Base-by-base conservation (phyloP, 1,140 invertebrate genomes). In the Philopotamus ludificatus region DNA sequence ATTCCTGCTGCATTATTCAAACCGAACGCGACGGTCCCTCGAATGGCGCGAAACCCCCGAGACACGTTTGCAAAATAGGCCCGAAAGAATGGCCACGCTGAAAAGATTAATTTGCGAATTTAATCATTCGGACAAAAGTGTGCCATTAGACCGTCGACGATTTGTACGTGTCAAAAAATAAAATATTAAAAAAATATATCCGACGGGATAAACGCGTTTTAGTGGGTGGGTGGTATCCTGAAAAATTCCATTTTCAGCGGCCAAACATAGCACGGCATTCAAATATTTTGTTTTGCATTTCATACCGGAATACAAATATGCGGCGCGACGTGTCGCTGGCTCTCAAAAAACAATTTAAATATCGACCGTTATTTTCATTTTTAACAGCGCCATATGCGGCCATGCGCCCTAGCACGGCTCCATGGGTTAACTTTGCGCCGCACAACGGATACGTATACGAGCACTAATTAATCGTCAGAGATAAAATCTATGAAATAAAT, bases 1-100 rank as follows among this genome's bases (percentile, higher is more conserved):
- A 57, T 57, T 57, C 54, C 15, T 57, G 9, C 28, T 57, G 54
- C 39, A 57, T 57, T 57, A 57, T 57, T 57, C 54, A 57, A 57
- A 57, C 34, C 23, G 21, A 21, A 57, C 20, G 28, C 18, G n/a
- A n/a, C n/a, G n/a, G n/a, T 44, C 20, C 3, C 20, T 44, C n/a
- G 7, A n/a, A 39, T 8, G 7, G 34, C 34, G 34, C 42, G 42
- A n/a, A n/a, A n/a, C n/a, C n/a, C n/a, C n/a, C n/a, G n/a, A n/a
- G n/a, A n/a, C n/a, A n/a, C n/a, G n/a, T n/a, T 34, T 34, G 4
- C 28, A 34, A 7, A 34, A 34, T 4, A 4, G 4, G 28, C 12
- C 4, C 12, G 28, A 12, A 34, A 7, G 28, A 7, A 34, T 34
- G 12, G 28, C 28, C 28, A 34, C 12, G 4, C 28, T 34, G 28